Conservation (phyloP, 2,797 vertebrate genomes). For the Muscicapa striata region DNA sequence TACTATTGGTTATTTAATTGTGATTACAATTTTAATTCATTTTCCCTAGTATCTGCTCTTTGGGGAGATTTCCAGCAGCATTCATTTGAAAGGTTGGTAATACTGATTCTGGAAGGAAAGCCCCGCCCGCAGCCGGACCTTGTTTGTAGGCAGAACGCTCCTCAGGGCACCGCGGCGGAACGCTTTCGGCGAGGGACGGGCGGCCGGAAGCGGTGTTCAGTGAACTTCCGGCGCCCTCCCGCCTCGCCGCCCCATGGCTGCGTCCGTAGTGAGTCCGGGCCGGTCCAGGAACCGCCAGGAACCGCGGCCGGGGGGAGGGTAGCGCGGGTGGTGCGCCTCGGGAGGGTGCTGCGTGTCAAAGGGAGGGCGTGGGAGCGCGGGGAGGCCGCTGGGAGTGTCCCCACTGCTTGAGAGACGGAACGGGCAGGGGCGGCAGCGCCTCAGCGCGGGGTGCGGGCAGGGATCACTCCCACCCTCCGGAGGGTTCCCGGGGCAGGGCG, state of each 20-base stretch:
- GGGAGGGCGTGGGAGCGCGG: background rate
- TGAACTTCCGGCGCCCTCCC: background rate
- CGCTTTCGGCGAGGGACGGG: background rate
- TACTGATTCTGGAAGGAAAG: too few species aligned
- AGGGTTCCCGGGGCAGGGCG: too few species aligned
- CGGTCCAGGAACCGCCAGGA: background rate
- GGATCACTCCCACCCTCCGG: background rate
- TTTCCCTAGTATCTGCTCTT: background rate
- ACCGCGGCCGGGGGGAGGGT: too few species aligned
- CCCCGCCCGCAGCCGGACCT: too few species aligned
- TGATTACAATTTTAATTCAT: background rate
- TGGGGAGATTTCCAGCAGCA: background rate
- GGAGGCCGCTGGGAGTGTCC: background rate
- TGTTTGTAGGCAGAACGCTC: background rate
- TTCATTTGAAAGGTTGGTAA: background rate
- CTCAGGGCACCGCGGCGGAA: background rate
- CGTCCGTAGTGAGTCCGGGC: background rate
- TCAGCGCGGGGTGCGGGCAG: background rate
- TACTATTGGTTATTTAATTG: background rate
- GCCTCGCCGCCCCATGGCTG: background rate
- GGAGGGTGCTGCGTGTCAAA: background rate
- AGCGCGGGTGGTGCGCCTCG: background rate
- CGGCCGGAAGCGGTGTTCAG: background rate
- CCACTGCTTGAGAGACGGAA: background rate
- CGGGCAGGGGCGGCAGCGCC: background rate